Percentiles rank a stretch among this genome's conserved stretches.
Evolutionary conservation across 2,797 vertebrate species (phyloP).

Genomic region (Taeniopygia guttata): DNA sequence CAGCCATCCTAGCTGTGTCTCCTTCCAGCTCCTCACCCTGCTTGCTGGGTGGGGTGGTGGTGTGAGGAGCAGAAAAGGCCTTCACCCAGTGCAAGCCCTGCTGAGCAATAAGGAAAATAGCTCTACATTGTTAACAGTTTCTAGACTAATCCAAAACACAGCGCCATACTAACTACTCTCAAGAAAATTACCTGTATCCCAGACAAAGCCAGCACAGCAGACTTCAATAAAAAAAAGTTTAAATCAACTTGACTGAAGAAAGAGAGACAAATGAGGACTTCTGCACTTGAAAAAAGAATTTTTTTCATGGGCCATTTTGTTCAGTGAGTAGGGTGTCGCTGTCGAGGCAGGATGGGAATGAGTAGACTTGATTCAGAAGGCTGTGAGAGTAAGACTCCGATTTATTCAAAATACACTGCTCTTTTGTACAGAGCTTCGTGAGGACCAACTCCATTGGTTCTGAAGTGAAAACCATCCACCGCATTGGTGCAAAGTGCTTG

Average conservation of each 20-base stretch:
- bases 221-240: not conserved
- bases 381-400: no score
- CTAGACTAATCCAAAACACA: not conserved
- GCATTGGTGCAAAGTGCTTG: no score
- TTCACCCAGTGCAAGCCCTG: not conserved
- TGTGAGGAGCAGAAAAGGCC: not conserved
- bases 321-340: not conserved
- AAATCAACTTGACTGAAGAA: not conserved
- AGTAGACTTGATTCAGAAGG: no score
- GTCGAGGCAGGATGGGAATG: no score
- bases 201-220: not conserved
- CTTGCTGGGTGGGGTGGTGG: not conserved
- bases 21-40: not conserved
- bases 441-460: no score
- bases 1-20: not conserved
- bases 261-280: conserved; percentile 9
- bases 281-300: not conserved
- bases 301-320: not conserved
- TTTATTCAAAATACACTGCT: no score
- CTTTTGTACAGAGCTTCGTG: no score
- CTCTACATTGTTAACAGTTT: not conserved
- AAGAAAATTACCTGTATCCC: not conserved
- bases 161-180: not conserved
- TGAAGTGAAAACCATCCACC: no score
- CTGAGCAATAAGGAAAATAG: not conserved